phyloP scores from a whole-genome alignment of 2,888 invertebrate genomes.

The Drosophila mayaguana region DNA sequence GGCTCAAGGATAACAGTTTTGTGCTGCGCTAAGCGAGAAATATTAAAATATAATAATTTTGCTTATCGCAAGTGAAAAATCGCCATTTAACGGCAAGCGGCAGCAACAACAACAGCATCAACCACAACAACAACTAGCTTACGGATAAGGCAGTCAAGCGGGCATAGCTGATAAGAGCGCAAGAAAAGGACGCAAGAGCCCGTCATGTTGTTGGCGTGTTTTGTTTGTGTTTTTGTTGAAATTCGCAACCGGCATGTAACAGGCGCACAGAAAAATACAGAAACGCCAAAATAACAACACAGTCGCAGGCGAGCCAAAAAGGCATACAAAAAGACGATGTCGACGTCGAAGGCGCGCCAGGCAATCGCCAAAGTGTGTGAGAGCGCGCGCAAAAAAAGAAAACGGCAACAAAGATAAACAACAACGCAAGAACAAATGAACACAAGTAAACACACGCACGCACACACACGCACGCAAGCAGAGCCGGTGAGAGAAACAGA shows the following conservation, averaged over 20 bases:
- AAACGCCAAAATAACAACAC: conserved; percentile 30
- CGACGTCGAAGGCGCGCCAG: conserved; percentile 41
- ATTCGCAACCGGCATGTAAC: conserved; percentile 73
- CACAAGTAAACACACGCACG: conserved; percentile 37
- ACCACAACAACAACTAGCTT: conserved; percentile 10
- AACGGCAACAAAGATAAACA: conserved; percentile 74
- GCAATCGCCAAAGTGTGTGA: conserved; percentile 20
- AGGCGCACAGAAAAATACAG: conserved; percentile 71
- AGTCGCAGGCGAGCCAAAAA: conserved; percentile 34
- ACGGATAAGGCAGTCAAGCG: conserved; percentile 56
- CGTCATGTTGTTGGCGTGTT: conserved; percentile 35
- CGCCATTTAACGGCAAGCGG: conserved; percentile 68
- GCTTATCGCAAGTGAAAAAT: conserved; percentile 74
- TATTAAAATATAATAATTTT: conserved; percentile 80
- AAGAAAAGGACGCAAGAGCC: conserved; percentile 27
- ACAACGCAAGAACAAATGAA: conserved; percentile 52
- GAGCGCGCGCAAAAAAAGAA: conserved; percentile 56
- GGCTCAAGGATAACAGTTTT: conserved; percentile 51
- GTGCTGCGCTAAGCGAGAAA: conserved; percentile 74
- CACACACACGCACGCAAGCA: conserved; percentile 16
- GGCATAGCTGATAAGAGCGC: conserved; percentile 51
- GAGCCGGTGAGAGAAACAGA: conserved; percentile 40
- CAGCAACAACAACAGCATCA: conserved; percentile 22
- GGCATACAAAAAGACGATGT: conserved; percentile 41
- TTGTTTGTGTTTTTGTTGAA: conserved; percentile 81